Base-by-base conservation (phyloP, 1,140 invertebrate species). In the Amyelois transitella region DNA sequence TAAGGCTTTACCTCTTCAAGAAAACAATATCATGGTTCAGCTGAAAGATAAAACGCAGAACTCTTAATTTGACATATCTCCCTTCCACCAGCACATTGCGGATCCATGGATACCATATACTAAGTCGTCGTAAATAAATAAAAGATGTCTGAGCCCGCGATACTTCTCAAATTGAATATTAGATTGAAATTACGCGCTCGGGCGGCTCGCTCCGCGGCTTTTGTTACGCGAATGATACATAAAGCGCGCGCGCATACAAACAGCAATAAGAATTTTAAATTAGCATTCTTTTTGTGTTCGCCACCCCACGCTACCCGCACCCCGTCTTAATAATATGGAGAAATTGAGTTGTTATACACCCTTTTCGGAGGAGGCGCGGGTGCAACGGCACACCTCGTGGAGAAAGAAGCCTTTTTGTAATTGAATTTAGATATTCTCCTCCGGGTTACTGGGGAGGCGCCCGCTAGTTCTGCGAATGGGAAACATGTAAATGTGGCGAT, bases 271-370 rank as follows among this genome's bases (percentile, higher is more conserved):
- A 84, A 83, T 87, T 81, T 86, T 81, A 86, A 86, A 86, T 86
- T 86, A 84, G 84, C 79, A 84, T 87, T 86, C 81, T 87, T 87
- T 86, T 85, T 85, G 77, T 85, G 74, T 64, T 70, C 61, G 64
- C 81, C 78, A 78, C 75, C 77, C 82, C 61, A 75, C 65, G 60
- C 65, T 64, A 69, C 63, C 75, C 71, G 78, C 75, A 79, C 68
- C 60, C 66, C 69, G 72, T 83, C 81, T 87, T 85, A 84, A 84
- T 85, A 87, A 81, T 82, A 82, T 81, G 80, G 71, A 81, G 80
- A 76, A 85, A 85, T 87, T 84, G 84, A 87, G 84, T 87, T 87
- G 83, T 83, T 81, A 80, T 80, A 85, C 81, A 84, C 81, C 81
- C 81, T 77, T 79, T 72, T 72, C 60, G 71, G 70, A 75, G 79